A percentile compares a stretch with the other conserved stretches of the same genome.
Conservation (phyloP, 2,888 invertebrate genomes). For the Campaea margaritaria region DNA sequence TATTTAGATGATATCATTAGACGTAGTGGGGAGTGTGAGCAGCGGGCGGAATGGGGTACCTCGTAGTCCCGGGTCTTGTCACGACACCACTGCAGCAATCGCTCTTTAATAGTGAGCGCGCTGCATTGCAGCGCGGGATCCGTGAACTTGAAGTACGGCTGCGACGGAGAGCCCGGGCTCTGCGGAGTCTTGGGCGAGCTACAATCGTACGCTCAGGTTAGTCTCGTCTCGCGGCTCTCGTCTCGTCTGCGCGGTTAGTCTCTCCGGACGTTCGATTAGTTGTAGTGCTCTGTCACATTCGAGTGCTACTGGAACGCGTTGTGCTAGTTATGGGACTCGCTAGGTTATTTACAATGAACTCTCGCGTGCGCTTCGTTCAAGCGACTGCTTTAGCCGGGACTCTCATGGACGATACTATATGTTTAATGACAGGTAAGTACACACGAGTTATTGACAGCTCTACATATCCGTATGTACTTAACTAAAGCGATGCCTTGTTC, state of each 20-base stretch:
- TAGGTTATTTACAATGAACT: slow-evolving; percentile 61
- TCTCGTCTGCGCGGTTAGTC: slow-evolving; percentile 47
- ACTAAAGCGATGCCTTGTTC: slow-evolving; percentile 38
- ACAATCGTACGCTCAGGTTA: slow-evolving; percentile 81
- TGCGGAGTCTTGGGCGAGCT: slow-evolving; percentile 91
- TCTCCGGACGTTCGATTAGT: slow-evolving; percentile 51
- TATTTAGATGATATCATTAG: slow-evolving; percentile 22
- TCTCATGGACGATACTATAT: slow-evolving; percentile 35
- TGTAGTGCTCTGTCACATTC: slow-evolving; percentile 53
- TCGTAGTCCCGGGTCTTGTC: slow-evolving; percentile 98
- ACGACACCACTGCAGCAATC: slow-evolving; percentile 98
- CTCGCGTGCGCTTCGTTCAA: slow-evolving; percentile 47
- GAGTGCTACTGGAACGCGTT: slow-evolving; percentile 54
- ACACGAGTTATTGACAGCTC: slow-evolving; percentile 42
- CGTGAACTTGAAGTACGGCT: slow-evolving; percentile 95
- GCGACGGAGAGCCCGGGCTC: slow-evolving; percentile 87
- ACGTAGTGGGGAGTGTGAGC: slow-evolving; percentile 52
- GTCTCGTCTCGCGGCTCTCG: slow-evolving; percentile 51
- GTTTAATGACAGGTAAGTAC: slow-evolving; percentile 41
- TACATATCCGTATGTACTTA: slow-evolving; percentile 38
- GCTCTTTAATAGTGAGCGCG: slow-evolving; percentile 98
- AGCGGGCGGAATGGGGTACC: slow-evolving; percentile 85
- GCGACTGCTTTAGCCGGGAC: slow-evolving; percentile 43
- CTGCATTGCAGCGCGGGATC: slow-evolving; percentile 95
- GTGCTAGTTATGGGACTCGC: slow-evolving; percentile 57